phyloP scores from a whole-genome alignment of 2,797 vertebrate species.

The Anolis apletophallus region DNA sequence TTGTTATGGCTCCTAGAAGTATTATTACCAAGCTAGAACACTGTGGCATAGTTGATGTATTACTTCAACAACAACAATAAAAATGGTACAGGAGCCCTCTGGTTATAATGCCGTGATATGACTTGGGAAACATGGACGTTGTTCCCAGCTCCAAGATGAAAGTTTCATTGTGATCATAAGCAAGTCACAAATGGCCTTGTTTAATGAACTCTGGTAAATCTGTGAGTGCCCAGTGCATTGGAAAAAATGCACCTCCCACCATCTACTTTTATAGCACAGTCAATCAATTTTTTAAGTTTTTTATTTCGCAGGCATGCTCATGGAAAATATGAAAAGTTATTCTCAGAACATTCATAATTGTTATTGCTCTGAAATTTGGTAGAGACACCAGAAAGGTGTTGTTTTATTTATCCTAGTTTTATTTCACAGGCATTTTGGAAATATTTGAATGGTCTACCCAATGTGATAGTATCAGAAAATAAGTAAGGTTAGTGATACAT shows the following conservation, averaged over 20 bases:
- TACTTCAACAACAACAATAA: background rate
- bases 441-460: background rate
- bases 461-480: background rate
- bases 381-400: background rate
- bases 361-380: background rate
- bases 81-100: background rate
- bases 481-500: background rate
- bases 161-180: background rate
- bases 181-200: background rate
- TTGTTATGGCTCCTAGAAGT: background rate
- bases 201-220: background rate
- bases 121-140: background rate
- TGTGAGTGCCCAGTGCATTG: background rate
- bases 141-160: background rate
- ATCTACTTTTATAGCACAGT: background rate
- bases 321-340: background rate
- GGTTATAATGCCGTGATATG: background rate
- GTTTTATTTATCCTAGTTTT: background rate
- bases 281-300: background rate
- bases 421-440: background rate
- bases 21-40: background rate
- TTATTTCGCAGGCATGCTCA: background rate
- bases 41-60: background rate
- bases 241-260: background rate
- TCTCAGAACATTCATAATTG: background rate